These are phyloP conservation scores for Lasiommata megera DNA, from an alignment of 2,888 invertebrate genomes.

Conservation along the genomic window DNA sequence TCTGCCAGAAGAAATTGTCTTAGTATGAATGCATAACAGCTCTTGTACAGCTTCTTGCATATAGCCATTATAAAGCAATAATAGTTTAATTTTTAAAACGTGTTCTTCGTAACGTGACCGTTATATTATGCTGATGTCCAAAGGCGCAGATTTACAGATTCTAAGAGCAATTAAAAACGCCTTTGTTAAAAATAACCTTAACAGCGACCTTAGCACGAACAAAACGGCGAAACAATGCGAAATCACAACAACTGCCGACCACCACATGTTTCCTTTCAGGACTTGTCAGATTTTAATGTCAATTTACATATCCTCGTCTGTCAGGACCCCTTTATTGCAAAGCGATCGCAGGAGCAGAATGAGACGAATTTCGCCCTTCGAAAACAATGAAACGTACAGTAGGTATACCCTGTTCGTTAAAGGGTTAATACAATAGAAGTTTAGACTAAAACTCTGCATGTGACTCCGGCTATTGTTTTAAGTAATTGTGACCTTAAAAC, in stretches of 20 bases:
- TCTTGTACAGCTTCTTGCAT: too few species aligned
- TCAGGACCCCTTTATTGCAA: conserved; percentile 65
- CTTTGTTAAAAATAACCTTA: too few species aligned
- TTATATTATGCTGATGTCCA: too few species aligned
- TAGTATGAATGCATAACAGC: too few species aligned
- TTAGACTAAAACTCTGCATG: conserved; percentile 79
- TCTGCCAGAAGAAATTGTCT: too few species aligned
- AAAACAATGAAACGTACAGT: conserved; percentile 64
- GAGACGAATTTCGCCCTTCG: conserved; percentile 74
- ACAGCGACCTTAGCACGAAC: background rate
- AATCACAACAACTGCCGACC: conserved; percentile 6
- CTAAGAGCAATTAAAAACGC: background rate
- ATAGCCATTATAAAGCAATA: too few species aligned
- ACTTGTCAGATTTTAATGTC: conserved; percentile 30
- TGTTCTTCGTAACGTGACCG: too few species aligned
- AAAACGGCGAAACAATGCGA: conserved; percentile 9
- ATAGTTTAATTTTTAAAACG: too few species aligned
- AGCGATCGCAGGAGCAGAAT: conserved; percentile 75
- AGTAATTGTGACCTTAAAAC: conserved; percentile 62
- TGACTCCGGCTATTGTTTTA: conserved; percentile 74
- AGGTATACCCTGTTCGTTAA: too few species aligned
- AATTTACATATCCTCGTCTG: conserved; percentile 68
- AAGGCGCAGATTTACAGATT: background rate
- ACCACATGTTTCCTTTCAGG: conserved; percentile 1
- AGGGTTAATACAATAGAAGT: conserved; percentile 68